Percentiles rank a stretch among this genome's conserved stretches.
These are phyloP conservation scores for Acanthurus lineatus DNA, from an alignment of 2,797 vertebrate genomes.

Conservation along the genomic window DNA sequence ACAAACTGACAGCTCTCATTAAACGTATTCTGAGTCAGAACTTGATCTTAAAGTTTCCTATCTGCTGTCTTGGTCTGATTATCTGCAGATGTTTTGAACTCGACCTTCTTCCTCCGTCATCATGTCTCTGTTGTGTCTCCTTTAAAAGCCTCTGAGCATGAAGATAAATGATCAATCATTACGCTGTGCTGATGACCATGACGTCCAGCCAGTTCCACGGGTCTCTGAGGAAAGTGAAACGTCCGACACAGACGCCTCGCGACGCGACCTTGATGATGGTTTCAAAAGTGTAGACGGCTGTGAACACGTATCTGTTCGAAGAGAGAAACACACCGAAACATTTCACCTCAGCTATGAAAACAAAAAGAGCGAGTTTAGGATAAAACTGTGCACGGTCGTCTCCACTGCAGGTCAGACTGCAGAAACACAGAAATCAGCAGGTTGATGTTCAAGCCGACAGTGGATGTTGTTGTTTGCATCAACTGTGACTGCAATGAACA, in stretches of 20 bases:
- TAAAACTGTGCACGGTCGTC: too few relatives aligned
- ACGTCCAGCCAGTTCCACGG: constrained; percentile 98
- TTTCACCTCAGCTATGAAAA: neutral
- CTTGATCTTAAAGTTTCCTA: too few relatives aligned
- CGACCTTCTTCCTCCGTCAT: neutral
- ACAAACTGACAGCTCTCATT: neutral
- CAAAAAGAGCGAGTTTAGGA: too few relatives aligned
- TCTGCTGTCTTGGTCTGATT: neutral
- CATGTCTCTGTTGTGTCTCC: neutral
- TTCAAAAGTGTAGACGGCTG: constrained; percentile 91
- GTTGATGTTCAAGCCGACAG: too few relatives aligned
- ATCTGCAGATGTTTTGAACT: neutral
- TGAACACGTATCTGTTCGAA: constrained; percentile 87
- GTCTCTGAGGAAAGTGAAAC: constrained; percentile 94
- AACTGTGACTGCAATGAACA: neutral
- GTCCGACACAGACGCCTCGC: constrained; percentile 90
- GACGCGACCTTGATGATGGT: constrained; percentile 90
- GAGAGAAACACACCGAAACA: neutral
- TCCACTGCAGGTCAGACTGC: neutral
- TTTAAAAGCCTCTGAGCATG: neutral
- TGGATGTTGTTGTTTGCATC: too few relatives aligned
- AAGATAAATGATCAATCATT: constrained; percentile 53
- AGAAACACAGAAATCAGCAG: too few relatives aligned
- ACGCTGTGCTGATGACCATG: constrained; percentile 92
- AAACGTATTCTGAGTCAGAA: too few relatives aligned